Conservation (phyloP, 2,888 invertebrate species). For the Temnothorax ravouxi region DNA sequence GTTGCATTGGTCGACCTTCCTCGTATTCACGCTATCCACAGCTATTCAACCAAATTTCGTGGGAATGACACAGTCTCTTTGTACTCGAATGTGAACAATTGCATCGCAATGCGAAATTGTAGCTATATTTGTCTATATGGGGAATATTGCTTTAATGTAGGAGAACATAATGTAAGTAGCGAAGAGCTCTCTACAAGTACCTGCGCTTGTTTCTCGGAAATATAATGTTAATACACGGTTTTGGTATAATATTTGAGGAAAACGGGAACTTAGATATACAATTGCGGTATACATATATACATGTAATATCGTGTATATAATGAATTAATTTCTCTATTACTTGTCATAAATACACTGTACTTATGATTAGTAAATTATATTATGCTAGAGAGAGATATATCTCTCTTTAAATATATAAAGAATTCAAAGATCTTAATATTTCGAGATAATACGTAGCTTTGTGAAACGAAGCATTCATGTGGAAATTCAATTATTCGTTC, state of each 20-base stretch:
- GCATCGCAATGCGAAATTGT: conserved; percentile 32
- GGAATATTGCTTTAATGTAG: conserved; percentile 32
- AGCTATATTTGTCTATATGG: neutral
- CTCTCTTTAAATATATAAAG: neutral
- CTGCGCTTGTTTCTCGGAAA: neutral
- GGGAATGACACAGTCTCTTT: conserved; percentile 9
- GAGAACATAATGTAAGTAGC: neutral
- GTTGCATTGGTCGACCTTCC: conserved; percentile 1
- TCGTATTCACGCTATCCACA: conserved; percentile 10
- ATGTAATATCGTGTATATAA: neutral
- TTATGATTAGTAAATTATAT: neutral
- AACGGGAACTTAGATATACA: neutral
- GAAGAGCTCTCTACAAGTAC: neutral
- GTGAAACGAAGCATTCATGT: conserved; percentile 24
- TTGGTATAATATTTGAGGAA: conserved; percentile 4
- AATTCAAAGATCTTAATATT: conserved; percentile 1
- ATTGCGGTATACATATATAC: neutral
- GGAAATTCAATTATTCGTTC: conserved; percentile 36
- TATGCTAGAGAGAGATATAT: neutral
- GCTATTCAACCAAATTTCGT: conserved; percentile 27
- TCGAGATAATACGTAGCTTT: conserved; percentile 28
- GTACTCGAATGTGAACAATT: conserved; percentile 26
- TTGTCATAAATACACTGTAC: neutral
- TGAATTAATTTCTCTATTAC: neutral
- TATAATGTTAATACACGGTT: conserved; percentile 30